Evolutionary conservation across 2,113 vertebrate genomes (phyloP).

Genomic region (Dasypus novemcinctus): DNA sequence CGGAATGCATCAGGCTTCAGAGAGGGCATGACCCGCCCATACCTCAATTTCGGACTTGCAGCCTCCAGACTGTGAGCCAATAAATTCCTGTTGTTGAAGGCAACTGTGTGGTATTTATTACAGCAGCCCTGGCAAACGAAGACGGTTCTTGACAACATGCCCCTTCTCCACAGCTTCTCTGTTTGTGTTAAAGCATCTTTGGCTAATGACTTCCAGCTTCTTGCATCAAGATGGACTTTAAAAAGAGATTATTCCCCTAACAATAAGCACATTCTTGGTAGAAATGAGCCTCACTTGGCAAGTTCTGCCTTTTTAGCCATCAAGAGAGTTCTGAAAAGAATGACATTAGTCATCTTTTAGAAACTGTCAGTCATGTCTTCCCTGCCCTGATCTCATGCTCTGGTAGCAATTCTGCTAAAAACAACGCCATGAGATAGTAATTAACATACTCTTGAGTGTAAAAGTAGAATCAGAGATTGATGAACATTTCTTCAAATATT

Average conservation of each 20-base stretch:
- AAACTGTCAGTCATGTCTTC: constrained; percentile 66
- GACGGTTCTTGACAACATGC: constrained; percentile 44
- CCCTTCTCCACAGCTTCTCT: not conserved
- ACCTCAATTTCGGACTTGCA: no score
- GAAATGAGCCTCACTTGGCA: constrained; percentile 71
- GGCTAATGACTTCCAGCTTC: not conserved
- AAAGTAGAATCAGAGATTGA: constrained; percentile 68
- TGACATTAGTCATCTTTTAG: constrained; percentile 70
- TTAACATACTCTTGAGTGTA: constrained; percentile 57
- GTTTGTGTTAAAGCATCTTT: not conserved
- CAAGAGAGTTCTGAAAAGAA: constrained; percentile 69
- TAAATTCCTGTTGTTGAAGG: no score
- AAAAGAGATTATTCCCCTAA: constrained; percentile 67
- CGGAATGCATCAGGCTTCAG: no score
- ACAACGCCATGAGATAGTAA: constrained; percentile 58
- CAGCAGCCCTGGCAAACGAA: no score
- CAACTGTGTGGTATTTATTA: no score
- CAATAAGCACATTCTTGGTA: constrained; percentile 67
- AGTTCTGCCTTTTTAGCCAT: constrained; percentile 47
- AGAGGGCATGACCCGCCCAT: no score
- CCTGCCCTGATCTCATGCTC: constrained; percentile 54
- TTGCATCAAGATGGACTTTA: not conserved
- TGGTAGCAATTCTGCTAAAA: constrained; percentile 60
- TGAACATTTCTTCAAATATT: constrained; percentile 64
- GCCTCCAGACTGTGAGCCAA: no score